A percentile compares a stretch with the other conserved stretches of the same genome.
These are phyloP conservation scores for Tyria jacobaeae DNA, from an alignment of 2,888 invertebrate genomes.

Conservation along the genomic window DNA sequence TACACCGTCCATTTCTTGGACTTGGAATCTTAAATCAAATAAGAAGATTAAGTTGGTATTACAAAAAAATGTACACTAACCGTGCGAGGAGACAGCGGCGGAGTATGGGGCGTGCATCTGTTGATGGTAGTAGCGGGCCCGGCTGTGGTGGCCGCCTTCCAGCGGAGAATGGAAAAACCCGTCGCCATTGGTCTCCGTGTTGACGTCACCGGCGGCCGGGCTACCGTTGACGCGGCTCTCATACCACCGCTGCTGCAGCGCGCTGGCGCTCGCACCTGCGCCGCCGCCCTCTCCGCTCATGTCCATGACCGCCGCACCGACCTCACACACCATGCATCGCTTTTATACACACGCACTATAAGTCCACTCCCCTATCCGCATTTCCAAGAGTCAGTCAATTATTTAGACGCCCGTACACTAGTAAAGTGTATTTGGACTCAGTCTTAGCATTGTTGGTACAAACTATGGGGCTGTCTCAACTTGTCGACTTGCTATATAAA, in stretches of 20 bases:
- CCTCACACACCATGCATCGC: conserved; percentile 86
- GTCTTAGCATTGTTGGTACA: conserved; percentile 59
- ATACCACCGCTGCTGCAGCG: conserved; percentile 86
- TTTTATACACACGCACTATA: conserved; percentile 80
- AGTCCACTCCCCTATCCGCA: conserved; percentile 81
- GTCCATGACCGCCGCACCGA: conserved; percentile 81
- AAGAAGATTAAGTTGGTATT: conserved; percentile 27
- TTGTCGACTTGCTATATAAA: conserved; percentile 45
- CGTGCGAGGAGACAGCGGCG: conserved; percentile 84
- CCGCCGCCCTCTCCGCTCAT: conserved; percentile 83
- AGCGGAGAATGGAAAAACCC: conserved; percentile 86
- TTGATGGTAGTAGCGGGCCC: conserved; percentile 86
- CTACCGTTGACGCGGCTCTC: conserved; percentile 85
- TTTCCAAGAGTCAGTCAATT: conserved; percentile 67
- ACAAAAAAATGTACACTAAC: conserved; percentile 60
- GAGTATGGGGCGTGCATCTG: conserved; percentile 87
- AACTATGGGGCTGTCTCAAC: conserved; percentile 44
- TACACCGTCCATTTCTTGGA: conserved; percentile 59
- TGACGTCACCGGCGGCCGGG: conserved; percentile 80
- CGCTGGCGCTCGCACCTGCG: conserved; percentile 73
- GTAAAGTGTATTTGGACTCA: conserved; percentile 56
- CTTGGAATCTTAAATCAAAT: conserved; percentile 48
- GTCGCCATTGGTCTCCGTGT: conserved; percentile 83
- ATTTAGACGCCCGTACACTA: conserved; percentile 55
- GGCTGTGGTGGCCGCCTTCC: conserved; percentile 84